A percentile compares a stretch with the other conserved stretches of the same genome.
phyloP scores from a whole-genome alignment of 1,140 invertebrate species.

The Scylla paramamosain region DNA sequence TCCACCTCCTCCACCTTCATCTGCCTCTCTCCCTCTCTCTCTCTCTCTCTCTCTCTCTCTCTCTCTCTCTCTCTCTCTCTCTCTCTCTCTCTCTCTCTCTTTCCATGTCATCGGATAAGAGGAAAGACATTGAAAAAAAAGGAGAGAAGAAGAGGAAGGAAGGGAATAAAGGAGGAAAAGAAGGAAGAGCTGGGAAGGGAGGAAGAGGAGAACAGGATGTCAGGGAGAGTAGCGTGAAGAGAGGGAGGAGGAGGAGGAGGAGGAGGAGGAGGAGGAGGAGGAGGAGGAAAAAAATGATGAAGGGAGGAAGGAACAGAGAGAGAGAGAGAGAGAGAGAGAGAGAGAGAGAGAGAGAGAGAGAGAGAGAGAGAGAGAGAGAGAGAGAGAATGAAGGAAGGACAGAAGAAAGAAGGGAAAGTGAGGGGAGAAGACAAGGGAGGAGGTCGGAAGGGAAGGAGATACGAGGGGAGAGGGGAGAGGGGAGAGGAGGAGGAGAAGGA shows the following conservation, averaged over 20 bases:
- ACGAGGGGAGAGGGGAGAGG: background rate
- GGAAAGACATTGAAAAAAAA: background rate
- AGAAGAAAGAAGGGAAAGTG: background rate
- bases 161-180: background rate
- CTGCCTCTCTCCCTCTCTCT: background rate
- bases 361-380: background rate
- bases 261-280: background rate
- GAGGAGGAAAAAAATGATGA: background rate
- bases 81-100: background rate
- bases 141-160: background rate
- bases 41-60: background rate
- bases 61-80: background rate
- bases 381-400: background rate
- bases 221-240: background rate
- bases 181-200: background rate
- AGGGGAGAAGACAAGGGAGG: background rate
- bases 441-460: background rate
- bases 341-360: background rate
- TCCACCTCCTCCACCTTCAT: background rate
- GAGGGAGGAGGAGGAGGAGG: background rate
- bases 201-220: background rate
- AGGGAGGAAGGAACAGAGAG: background rate
- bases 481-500: background rate
- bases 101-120: background rate
- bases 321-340: background rate